These are phyloP conservation scores for Scytalopus superciliaris DNA, from an alignment of 2,113 vertebrate species.

Conservation along the genomic window DNA sequence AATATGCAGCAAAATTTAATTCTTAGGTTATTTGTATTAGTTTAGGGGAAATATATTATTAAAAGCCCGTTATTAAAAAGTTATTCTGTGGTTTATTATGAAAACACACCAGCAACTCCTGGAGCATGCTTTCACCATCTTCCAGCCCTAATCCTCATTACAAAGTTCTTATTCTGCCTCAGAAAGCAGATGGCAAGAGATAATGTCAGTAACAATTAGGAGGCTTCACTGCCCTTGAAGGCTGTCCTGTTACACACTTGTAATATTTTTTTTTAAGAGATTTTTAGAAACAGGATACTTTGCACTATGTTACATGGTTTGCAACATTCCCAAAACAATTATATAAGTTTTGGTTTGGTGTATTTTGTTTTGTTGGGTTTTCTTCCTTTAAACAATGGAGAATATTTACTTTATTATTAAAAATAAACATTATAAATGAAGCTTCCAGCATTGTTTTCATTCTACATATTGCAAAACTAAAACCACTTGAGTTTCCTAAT, in stretches of 20 bases:
- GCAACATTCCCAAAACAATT: background rate
- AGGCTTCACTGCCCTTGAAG: slow-evolving; percentile 60
- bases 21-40: background rate
- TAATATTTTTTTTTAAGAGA: background rate
- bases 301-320: background rate
- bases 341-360: background rate
- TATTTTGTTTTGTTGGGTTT: background rate
- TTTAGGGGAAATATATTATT: background rate
- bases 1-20: background rate
- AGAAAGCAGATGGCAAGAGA: slow-evolving; percentile 83
- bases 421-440: background rate
- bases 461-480: background rate
- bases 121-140: slow-evolving; percentile 59
- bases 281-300: background rate
- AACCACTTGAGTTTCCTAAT: background rate
- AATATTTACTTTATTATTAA: background rate
- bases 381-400: background rate
- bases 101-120: slow-evolving; percentile 72
- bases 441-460: background rate
- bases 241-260: background rate
- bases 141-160: slow-evolving; percentile 73
- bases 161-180: slow-evolving; percentile 77
- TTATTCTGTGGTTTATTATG: background rate
- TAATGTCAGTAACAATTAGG: slow-evolving; percentile 84
- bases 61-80: background rate